Percentiles rank a stretch among this genome's conserved stretches.
Conservation (phyloP, 1,140 invertebrate species). For the Leptonema lineaticorne region DNA sequence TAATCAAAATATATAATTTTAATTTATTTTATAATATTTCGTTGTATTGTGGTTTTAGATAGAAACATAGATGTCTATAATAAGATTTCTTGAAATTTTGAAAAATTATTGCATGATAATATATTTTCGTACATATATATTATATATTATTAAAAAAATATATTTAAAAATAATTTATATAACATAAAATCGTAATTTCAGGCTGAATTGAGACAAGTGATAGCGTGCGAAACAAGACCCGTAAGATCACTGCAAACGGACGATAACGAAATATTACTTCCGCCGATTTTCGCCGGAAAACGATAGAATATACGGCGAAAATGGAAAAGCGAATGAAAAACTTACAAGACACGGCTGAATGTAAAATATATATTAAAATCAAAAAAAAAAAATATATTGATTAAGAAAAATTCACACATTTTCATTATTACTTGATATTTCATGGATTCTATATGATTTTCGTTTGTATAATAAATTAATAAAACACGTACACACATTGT, state of each 20-base stretch:
- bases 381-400: background rate
- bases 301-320: conserved; percentile 23
- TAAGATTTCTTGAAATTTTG: no score
- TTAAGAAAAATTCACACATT: background rate
- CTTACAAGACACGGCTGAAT: background rate
- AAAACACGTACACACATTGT: background rate
- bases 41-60: no score
- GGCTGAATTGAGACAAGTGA: conserved; percentile 33
- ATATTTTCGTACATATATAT: no score
- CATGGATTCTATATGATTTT: no score
- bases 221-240: conserved; percentile 34
- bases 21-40: no score
- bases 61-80: no score
- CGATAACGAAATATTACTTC: conserved; percentile 26
- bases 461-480: no score
- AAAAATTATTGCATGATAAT: no score
- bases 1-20: no score
- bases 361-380: background rate
- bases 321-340: background rate
- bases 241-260: conserved; percentile 34
- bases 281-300: conserved; percentile 29
- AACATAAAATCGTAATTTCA: conserved; percentile 20
- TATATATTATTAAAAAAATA: no score
- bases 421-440: background rate
- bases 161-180: background rate